These are phyloP conservation scores for Hoplias malabaricus DNA, from an alignment of 2,113 vertebrate genomes.

Conservation along the genomic window DNA sequence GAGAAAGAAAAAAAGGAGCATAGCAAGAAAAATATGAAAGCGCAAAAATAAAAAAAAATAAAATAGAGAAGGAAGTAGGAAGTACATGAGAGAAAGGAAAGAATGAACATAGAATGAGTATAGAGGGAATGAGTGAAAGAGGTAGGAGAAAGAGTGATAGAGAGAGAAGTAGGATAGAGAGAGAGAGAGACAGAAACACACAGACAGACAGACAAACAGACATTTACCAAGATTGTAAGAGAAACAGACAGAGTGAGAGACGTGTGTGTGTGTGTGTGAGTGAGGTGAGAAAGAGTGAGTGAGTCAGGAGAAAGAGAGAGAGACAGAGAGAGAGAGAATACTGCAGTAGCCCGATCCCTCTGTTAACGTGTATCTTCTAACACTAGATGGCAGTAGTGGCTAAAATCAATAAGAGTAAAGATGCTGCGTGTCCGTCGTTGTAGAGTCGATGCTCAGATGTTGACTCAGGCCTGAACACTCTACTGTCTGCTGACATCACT, in stretches of 20 bases:
- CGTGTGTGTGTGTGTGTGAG: no score
- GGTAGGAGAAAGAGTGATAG: no score
- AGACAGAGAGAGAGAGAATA: slow-evolving; percentile 12
- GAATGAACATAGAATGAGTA: no score
- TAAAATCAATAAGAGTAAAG: slow-evolving; percentile 66
- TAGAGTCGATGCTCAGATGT: neutral
- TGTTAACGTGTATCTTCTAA: slow-evolving; percentile 32
- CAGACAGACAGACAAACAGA: no score
- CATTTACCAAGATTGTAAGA: neutral
- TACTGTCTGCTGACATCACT: neutral
- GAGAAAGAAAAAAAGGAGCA: neutral
- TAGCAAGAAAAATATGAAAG: no score
- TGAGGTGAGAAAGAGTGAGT: neutral
- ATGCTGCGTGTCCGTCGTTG: neutral
- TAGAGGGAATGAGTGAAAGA: no score
- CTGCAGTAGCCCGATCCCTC: slow-evolving; percentile 35
- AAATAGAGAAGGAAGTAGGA: no score
- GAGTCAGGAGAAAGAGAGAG: neutral
- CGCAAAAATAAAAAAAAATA: neutral
- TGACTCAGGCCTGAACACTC: slow-evolving; percentile 1
- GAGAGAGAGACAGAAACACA: neutral
- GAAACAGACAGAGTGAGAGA: neutral
- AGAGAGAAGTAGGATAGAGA: neutral
- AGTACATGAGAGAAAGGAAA: no score
- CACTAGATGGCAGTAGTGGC: slow-evolving; percentile 77